Conservation (phyloP, 2,797 vertebrate genomes). For the Sebastes melanostomus region DNA sequence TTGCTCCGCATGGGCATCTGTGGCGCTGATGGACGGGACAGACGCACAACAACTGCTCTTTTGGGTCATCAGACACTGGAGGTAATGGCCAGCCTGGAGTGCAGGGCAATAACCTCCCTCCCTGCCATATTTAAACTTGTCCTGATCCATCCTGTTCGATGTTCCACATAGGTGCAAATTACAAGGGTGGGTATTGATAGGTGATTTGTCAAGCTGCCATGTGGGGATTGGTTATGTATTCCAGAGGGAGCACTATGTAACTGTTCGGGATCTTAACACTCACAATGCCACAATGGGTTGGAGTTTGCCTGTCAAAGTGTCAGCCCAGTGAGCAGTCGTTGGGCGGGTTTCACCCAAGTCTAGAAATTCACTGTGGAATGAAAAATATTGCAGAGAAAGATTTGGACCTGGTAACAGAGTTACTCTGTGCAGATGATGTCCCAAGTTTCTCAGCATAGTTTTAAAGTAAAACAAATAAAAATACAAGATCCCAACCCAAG, state of each 20-base stretch:
- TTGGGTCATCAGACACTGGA: constrained; percentile 30
- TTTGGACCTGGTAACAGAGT: constrained; percentile 5
- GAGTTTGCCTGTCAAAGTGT: constrained; percentile 55
- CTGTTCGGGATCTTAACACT: constrained; percentile 37
- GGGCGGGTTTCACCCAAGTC: constrained; percentile 16
- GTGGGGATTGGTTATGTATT: constrained; percentile 59
- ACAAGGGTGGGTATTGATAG: constrained; percentile 58
- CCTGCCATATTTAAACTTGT: constrained; percentile 45
- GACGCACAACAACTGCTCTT: constrained; percentile 37
- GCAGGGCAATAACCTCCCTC: constrained; percentile 29
- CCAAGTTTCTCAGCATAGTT: not conserved
- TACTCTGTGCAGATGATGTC: not conserved
- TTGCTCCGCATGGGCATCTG: constrained; percentile 37
- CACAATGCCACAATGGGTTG: constrained; percentile 42
- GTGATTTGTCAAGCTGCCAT: constrained; percentile 66
- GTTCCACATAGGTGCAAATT: constrained; percentile 53
- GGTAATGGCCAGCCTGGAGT: constrained; percentile 12
- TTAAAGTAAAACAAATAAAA: not conserved
- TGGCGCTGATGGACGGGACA: constrained; percentile 50
- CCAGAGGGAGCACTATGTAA: constrained; percentile 36
- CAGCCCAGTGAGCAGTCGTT: constrained; percentile 34
- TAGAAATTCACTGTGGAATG: constrained; percentile 12
- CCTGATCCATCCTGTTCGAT: constrained; percentile 41
- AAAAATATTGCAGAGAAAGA: not conserved
- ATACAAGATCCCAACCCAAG: not conserved